Conservation (phyloP, 2,888 invertebrate species). For the Masnerella sp. region DNA sequence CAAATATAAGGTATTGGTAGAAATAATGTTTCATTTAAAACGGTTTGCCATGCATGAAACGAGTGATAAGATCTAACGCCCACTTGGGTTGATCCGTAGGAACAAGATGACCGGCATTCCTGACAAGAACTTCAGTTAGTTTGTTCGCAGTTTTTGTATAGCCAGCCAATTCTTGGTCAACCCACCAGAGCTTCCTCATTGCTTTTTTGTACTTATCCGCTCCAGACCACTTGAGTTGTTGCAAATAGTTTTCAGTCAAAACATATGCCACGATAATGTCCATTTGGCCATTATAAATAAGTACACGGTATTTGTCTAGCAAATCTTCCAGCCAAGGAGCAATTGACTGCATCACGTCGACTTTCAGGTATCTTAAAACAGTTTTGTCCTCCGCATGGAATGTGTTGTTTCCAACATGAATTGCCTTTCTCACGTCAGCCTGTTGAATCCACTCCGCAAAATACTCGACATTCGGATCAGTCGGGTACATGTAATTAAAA, state of each 20-base stretch:
- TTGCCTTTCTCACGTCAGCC: slow-evolving; percentile 82
- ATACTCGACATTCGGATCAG: slow-evolving; percentile 79
- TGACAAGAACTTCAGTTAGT: slow-evolving; percentile 76
- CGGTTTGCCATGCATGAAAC: slow-evolving; percentile 72
- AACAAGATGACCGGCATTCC: slow-evolving; percentile 79
- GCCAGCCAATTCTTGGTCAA: slow-evolving; percentile 76
- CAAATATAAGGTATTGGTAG: too few species aligned
- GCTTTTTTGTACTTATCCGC: slow-evolving; percentile 76
- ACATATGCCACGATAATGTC: slow-evolving; percentile 95
- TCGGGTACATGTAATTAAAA: slow-evolving; percentile 85
- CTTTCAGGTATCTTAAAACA: slow-evolving; percentile 86
- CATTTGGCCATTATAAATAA: slow-evolving; percentile 93
- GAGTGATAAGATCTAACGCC: slow-evolving; percentile 77
- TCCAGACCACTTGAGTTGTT: slow-evolving; percentile 78
- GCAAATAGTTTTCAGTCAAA: slow-evolving; percentile 87
- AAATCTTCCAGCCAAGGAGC: slow-evolving; percentile 85
- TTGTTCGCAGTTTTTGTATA: slow-evolving; percentile 75
- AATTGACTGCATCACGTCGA: slow-evolving; percentile 90
- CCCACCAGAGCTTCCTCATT: slow-evolving; percentile 75
- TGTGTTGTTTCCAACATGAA: slow-evolving; percentile 90
- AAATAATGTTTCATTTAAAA: slow-evolving; percentile 62
- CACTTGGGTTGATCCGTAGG: slow-evolving; percentile 78
- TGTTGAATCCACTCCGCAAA: slow-evolving; percentile 83
- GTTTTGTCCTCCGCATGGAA: slow-evolving; percentile 81
- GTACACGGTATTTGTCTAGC: slow-evolving; percentile 83